These are phyloP conservation scores for Gambusia yucatana DNA, from an alignment of 2,797 vertebrate genomes.

Conservation along the genomic window DNA sequence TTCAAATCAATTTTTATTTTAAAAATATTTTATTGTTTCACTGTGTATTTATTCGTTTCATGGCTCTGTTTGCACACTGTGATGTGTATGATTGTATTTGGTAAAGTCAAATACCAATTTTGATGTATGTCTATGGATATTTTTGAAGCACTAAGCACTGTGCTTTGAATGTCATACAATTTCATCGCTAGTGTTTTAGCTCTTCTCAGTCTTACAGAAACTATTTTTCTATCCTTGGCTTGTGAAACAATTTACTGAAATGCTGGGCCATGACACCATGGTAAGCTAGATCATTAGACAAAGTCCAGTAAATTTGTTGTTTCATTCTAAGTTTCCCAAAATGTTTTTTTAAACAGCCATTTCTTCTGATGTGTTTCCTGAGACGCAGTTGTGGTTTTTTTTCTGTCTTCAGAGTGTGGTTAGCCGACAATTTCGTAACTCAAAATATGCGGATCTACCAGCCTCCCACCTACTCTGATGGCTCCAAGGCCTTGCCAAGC, in stretches of 20 bases:
- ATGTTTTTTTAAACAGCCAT: neutral
- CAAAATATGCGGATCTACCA: conserved; percentile 59
- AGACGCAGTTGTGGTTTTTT: neutral
- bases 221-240: neutral
- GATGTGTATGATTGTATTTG: neutral
- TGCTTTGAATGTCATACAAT: neutral
- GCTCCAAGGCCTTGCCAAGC: conserved; percentile 33
- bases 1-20: neutral
- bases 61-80: neutral
- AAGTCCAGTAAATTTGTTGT: too few relatives aligned
- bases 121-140: neutral
- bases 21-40: too few relatives aligned
- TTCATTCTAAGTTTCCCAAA: neutral
- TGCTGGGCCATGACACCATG: neutral
- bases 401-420: conserved; percentile 45
- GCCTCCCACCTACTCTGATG: conserved; percentile 19
- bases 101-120: neutral
- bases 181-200: neutral
- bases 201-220: neutral
- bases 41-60: too few relatives aligned
- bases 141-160: neutral
- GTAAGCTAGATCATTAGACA: neutral
- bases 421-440: conserved; percentile 60
- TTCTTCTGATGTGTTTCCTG: neutral
- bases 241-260: neutral